A percentile compares a stretch with the other conserved stretches of the same genome.
Evolutionary conservation across 2,888 invertebrate genomes (phyloP).

Genomic region (Mythimna ferrago): DNA sequence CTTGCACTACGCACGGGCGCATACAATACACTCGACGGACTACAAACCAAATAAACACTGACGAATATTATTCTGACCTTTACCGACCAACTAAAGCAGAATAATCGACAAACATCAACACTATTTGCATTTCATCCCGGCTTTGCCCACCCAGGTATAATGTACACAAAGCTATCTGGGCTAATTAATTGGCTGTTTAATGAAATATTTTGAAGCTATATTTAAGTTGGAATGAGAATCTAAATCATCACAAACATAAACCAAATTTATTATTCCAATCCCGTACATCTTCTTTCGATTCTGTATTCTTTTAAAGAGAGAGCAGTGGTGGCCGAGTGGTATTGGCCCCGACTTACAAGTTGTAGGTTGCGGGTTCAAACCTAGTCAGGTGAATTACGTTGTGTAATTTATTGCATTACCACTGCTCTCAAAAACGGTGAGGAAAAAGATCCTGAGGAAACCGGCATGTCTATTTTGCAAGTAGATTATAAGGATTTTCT

Average conservation of each 20-base stretch:
- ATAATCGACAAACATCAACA: conserved; percentile 44
- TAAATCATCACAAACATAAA: not conserved
- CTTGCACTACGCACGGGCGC: not conserved
- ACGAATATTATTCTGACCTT: conserved; percentile 46
- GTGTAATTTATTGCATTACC: no score
- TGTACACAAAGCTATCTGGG: conserved; percentile 14
- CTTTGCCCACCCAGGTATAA: conserved; percentile 17
- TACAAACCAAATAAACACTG: conserved; percentile 16
- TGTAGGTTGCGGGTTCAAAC: no score
- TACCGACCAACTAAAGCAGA: conserved; percentile 44
- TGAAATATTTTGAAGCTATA: conserved; percentile 20
- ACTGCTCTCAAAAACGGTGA: no score
- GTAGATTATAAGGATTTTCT: no score
- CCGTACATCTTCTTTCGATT: no score
- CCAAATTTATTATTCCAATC: no score
- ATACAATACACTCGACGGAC: not conserved
- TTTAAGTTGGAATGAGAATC: not conserved
- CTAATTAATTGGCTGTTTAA: conserved; percentile 19
- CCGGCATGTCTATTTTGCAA: no score
- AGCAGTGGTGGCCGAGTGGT: no score
- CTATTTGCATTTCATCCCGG: conserved; percentile 51
- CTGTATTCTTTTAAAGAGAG: no score
- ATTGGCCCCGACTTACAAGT: no score
- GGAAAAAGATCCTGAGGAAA: no score
- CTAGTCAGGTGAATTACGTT: no score